Conservation (phyloP, 2,113 vertebrate genomes). For the Alethe castanea region DNA sequence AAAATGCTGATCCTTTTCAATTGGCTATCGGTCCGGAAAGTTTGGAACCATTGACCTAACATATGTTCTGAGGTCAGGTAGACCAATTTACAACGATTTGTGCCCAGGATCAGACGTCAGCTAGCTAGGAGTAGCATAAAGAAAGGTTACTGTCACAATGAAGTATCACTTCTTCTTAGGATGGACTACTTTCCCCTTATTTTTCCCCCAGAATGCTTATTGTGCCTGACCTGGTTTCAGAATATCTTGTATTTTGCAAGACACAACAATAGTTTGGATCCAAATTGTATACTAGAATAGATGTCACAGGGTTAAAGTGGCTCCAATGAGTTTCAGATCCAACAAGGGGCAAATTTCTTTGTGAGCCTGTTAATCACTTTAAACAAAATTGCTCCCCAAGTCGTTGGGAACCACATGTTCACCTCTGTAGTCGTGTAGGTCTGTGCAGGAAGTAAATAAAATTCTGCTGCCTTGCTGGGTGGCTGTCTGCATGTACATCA, state of each 20-base stretch:
- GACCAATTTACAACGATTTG: neutral
- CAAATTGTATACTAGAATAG: neutral
- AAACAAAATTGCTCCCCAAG: neutral
- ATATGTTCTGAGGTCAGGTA: neutral
- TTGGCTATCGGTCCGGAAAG: neutral
- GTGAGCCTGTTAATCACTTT: neutral
- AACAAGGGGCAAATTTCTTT: neutral
- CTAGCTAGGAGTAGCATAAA: neutral
- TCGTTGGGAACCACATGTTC: fast-evolving
- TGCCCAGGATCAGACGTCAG: neutral
- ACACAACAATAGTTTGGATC: neutral
- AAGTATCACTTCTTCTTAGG: neutral
- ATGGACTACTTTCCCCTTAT: neutral
- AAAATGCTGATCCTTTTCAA: neutral
- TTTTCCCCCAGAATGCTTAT: neutral
- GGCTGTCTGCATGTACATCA: neutral
- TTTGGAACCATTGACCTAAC: conserved; percentile 16
- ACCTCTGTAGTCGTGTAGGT: neutral
- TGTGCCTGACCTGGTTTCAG: neutral
- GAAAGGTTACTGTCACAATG: neutral
- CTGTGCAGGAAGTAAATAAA: neutral
- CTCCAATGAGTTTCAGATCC: neutral
- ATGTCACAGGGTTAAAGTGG: neutral
- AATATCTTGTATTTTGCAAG: neutral
- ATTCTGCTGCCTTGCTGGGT: neutral